Percentiles rank a stretch among this genome's conserved stretches.
Conservation (phyloP, 2,113 vertebrate species). For the Stegastes partitus region DNA sequence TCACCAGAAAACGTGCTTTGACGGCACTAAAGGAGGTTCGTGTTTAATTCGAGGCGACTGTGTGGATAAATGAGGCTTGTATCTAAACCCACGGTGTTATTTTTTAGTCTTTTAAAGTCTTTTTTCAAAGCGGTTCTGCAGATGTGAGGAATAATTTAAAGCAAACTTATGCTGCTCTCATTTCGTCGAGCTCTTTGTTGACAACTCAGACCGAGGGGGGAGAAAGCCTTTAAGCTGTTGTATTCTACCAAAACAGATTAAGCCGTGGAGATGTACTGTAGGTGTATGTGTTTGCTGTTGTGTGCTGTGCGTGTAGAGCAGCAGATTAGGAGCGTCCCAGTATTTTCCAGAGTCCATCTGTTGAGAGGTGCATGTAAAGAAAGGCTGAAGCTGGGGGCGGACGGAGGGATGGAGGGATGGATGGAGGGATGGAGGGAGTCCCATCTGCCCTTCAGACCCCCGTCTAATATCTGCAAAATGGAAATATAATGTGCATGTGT, state of each 20-base stretch:
- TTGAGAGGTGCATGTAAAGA: conserved; percentile 52
- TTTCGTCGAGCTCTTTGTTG: conserved; percentile 41
- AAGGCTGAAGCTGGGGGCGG: conserved; percentile 35
- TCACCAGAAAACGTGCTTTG: neutral
- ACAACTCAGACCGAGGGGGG: neutral
- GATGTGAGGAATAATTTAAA: neutral
- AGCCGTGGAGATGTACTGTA: conserved; percentile 8
- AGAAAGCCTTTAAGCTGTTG: conserved; percentile 19
- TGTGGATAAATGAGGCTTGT: neutral
- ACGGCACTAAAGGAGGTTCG: neutral
- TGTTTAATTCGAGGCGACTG: neutral
- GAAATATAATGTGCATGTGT: neutral
- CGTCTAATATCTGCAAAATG: conserved; percentile 32
- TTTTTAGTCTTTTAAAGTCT: too few relatives aligned
- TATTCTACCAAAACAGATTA: conserved; percentile 58
- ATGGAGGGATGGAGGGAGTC: conserved; percentile 36
- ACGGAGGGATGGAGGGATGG: conserved; percentile 22
- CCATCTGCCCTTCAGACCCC: conserved; percentile 69
- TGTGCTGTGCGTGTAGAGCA: conserved; percentile 54
- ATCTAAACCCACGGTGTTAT: too few relatives aligned
- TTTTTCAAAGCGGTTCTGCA: too few relatives aligned
- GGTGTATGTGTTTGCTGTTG: conserved; percentile 46
- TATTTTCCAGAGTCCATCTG: conserved; percentile 78
- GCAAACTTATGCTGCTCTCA: neutral
- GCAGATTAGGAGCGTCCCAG: conserved; percentile 75